Evolutionary conservation across 1,140 invertebrate species (phyloP).

Genomic region (Tribolium madens): DNA sequence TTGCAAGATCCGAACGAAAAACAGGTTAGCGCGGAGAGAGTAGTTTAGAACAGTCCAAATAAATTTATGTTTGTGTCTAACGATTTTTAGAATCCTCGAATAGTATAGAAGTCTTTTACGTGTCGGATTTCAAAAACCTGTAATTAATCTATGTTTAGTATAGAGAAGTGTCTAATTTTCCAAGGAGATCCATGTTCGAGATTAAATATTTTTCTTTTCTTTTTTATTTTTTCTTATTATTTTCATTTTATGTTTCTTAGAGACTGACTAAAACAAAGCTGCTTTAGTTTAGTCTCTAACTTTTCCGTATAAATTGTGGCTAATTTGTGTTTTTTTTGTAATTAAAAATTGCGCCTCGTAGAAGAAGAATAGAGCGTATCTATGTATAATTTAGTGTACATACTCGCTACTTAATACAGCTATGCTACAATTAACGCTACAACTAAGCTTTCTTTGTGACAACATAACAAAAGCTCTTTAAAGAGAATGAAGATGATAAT

Average conservation of each 20-base stretch:
- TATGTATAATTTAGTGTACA: slow-evolving; percentile 52
- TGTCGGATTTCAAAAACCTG: slow-evolving; percentile 55
- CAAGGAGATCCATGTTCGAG: slow-evolving; percentile 4
- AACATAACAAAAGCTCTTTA: not conserved
- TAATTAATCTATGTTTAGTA: slow-evolving; percentile 60
- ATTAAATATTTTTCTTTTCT: not conserved
- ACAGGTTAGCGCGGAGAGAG: slow-evolving; percentile 66
- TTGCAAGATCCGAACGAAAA: slow-evolving; percentile 66
- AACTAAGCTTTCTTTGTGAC: slow-evolving; percentile 27
- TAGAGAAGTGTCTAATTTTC: slow-evolving; percentile 57
- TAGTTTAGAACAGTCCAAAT: slow-evolving; percentile 58
- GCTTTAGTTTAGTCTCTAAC: slow-evolving; percentile 39
- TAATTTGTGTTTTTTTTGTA: slow-evolving; percentile 36
- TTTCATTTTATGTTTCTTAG: slow-evolving; percentile 41
- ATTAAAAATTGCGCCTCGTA: slow-evolving; percentile 32
- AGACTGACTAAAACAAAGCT: slow-evolving; percentile 32
- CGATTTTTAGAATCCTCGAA: slow-evolving; percentile 55
- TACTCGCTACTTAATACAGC: slow-evolving; percentile 48
- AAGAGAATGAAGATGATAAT: slow-evolving; percentile 2
- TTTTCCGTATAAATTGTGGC: slow-evolving; percentile 9
- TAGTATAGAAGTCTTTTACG: slow-evolving; percentile 53
- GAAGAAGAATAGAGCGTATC: slow-evolving; percentile 32
- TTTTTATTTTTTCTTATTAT: slow-evolving; percentile 40
- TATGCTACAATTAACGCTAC: slow-evolving; percentile 42
- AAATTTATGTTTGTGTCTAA: slow-evolving; percentile 64